Base-by-base conservation (phyloP, 1,140 invertebrate genomes). In the Protaetia brevitarsis region DNA sequence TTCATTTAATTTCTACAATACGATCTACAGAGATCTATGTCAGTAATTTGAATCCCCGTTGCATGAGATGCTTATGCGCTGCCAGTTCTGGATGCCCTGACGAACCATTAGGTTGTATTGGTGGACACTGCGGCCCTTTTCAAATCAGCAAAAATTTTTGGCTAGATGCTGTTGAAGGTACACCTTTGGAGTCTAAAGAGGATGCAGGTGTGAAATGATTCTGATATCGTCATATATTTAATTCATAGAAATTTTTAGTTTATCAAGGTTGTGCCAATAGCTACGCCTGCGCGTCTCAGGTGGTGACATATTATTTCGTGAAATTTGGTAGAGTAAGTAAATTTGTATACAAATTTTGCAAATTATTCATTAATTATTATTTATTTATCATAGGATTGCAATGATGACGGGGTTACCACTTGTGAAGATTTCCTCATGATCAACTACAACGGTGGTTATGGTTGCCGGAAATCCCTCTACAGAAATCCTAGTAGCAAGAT, bases 361-460 rank as follows among this genome's bases (percentile, higher is more conserved):
- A n/a, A n/a, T n/a, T n/a, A n/a, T n/a, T n/a, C n/a, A n/a, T n/a
- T n/a, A n/a, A n/a, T n/a, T n/a, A n/a, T n/a, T n/a, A n/a, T n/a
- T n/a, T n/a, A n/a, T n/a, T n/a, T n/a, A n/a, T 37, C 16, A n/a
- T 13, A 63, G 82, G 86, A 88, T 73, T 88, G 85, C 73, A 86
- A 87, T 70, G 72, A 70, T 0, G 84, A 86, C 72, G 85, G 84
- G 2, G 77, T 80, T 1, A 84, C 87, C 0, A 78, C 85, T 68
- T 89, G 87, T 69, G 81, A 81, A 61, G 87, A 88, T 74, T 88
- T 82, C 74, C 84, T 85, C 68, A 80, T 85, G 76, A 86, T 88
- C 63, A 87, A 88, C 73, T 82, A 82, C 70, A 80, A 85, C 67
- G 84, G 85, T 0, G 80, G 82, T 1, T 75, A 77, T 45, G 79